Base-by-base conservation (phyloP, 2,888 invertebrate genomes). In the Parasteatoda lunata region DNA sequence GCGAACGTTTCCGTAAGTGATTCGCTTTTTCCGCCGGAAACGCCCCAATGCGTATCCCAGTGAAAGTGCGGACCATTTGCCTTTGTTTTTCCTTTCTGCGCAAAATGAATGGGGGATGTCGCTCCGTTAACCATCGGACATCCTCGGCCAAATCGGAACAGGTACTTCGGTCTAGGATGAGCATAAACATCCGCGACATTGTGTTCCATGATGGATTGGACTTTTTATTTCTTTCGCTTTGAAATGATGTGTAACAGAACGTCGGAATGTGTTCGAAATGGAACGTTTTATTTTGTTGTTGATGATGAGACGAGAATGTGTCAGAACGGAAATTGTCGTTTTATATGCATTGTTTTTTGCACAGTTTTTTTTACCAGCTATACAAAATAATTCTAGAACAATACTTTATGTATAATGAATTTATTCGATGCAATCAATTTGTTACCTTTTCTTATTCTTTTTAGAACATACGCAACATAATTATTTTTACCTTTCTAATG, bases 21-120 rank as follows among this genome's bases (percentile, higher is more conserved):
- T n/a, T 66, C 66, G 7, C 30, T 68, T n/a, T 52, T 81, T 81
- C 81, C 81, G 68, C 68, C 68, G 75, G 79, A 80, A 80, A 52
- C 47, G 48, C 65, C 13, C 72, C 65, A 48, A n/a, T 47, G 49
- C 47, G 71, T 71, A 54, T 54, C 52, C 65, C 72, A 71, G 48
- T 51, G 66, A 80, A 71, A 64, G 59, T 48, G 49, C 13, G 72
- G 72, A 49, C 80, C 72, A 72, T 49, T 51, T 45, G 52, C 13
- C 45, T 72, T 51, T 30, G 71, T 49, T 48, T 68, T 47, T 77
- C 52, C 68, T n/a, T 71, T 51, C 13, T 13, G 15, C 30, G 15
- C 9, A 13, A 48, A 9, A 47, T 30, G 48, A 48, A 47, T 7
- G 70, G 70, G 9, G 47, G 45, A n/a, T 48, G 70, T 70, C 66